These are phyloP conservation scores for Diorhabda carinulata DNA, from an alignment of 1,140 invertebrate species.

Conservation along the genomic window DNA sequence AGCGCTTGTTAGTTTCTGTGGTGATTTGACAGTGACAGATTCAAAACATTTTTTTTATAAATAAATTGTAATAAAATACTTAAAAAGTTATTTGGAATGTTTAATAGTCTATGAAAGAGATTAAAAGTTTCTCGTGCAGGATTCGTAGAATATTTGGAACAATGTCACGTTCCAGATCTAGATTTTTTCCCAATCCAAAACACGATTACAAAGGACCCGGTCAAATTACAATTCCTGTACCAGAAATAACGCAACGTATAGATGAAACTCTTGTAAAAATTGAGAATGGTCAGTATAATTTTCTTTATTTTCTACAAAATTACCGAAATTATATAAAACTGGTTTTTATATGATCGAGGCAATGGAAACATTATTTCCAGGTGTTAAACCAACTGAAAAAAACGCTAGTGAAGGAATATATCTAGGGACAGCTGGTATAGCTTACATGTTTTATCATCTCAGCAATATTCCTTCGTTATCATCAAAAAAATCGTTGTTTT, in stretches of 20 bases:
- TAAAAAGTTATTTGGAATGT: background rate
- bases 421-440: conserved; percentile 53
- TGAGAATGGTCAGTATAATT: conserved; percentile 2
- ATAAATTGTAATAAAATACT: background rate
- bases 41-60: too few species aligned
- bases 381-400: conserved; percentile 20
- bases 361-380: background rate
- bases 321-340: too few species aligned
- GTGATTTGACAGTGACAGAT: too few species aligned
- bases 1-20: too few species aligned
- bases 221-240: conserved; percentile 11
- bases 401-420: conserved; percentile 51
- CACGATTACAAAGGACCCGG: conserved; percentile 19
- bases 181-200: conserved; percentile 26
- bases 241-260: conserved; percentile 17
- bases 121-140: background rate
- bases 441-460: conserved; percentile 56
- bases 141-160: conserved; percentile 6
- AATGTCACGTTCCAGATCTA: conserved; percentile 28
- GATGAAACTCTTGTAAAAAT: conserved; percentile 14
- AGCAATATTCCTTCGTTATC: conserved; percentile 49
- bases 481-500: conserved; percentile 44
- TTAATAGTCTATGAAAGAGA: background rate
- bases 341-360: too few species aligned
- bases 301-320: too few species aligned